Percentiles rank a stretch among this genome's conserved stretches.
phyloP scores from a whole-genome alignment of 2,888 invertebrate genomes.

The Sepiola atlantica region DNA sequence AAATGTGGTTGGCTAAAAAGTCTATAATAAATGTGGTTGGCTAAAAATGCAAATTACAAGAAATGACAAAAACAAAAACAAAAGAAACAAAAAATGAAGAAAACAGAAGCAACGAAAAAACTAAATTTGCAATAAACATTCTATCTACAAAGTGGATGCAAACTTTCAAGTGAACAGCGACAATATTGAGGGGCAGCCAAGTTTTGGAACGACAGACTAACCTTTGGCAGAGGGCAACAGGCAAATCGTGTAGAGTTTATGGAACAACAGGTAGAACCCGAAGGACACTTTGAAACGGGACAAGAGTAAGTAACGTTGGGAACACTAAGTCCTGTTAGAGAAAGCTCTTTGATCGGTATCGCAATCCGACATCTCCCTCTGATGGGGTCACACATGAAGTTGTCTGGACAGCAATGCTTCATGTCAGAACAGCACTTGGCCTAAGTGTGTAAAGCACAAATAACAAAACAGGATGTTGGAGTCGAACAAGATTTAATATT shows the following conservation, averaged over 20 bases:
- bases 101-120: not conserved
- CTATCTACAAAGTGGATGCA: not conserved
- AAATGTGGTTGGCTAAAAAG: not conserved
- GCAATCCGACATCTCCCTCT: not conserved
- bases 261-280: conserved; percentile 67
- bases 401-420: conserved; percentile 63
- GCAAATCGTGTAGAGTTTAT: conserved; percentile 60
- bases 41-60: not conserved
- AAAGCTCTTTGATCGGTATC: conserved; percentile 47
- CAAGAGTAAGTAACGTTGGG: conserved; percentile 48
- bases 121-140: not conserved
- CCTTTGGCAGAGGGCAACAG: conserved; percentile 70
- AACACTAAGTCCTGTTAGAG: not conserved
- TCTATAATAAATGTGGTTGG: not conserved
- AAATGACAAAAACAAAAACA: not conserved
- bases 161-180: not conserved
- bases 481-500: too few species aligned
- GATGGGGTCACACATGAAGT: conserved; percentile 36
- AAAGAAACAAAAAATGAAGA: not conserved
- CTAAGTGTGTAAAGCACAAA: conserved; percentile 49
- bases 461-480: too few species aligned
- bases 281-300: conserved; percentile 57
- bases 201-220: conserved; percentile 41
- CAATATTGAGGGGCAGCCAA: not conserved
- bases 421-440: conserved; percentile 71